Conservation (phyloP, 2,113 vertebrate genomes). For the Phoenicopterus ruber region DNA sequence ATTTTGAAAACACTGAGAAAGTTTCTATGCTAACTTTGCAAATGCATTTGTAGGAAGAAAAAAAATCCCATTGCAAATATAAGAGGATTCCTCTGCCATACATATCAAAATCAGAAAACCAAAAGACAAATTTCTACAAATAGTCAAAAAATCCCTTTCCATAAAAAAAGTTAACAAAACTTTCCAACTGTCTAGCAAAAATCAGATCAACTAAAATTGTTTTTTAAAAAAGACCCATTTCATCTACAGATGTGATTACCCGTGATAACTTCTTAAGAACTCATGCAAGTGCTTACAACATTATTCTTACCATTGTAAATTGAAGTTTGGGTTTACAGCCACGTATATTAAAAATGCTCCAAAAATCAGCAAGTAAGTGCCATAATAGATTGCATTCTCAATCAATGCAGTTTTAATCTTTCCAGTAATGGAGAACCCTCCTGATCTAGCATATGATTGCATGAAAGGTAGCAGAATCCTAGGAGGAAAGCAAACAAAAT, state of each 20-base stretch:
- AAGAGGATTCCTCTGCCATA: neutral
- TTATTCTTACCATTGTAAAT: conserved; percentile 83
- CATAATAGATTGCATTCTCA: conserved; percentile 95
- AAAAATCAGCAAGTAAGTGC: conserved; percentile 92
- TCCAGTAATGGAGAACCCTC: conserved; percentile 88
- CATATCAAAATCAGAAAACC: neutral
- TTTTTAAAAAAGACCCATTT: neutral
- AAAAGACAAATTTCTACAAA: neutral
- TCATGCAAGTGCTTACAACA: neutral
- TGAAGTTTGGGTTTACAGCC: conserved; percentile 83
- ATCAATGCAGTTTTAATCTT: conserved; percentile 93
- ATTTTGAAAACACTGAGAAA: neutral
- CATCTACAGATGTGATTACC: neutral
- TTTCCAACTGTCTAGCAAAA: neutral
- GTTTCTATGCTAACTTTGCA: neutral
- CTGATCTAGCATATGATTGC: conserved; percentile 92
- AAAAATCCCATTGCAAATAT: neutral
- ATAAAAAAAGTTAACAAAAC: neutral
- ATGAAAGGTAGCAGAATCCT: conserved; percentile 96
- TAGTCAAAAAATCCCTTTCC: neutral
- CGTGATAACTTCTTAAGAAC: neutral
- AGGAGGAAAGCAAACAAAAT: conserved; percentile 3
- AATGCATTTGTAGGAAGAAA: neutral
- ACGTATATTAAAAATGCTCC: conserved; percentile 91
- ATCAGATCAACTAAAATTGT: neutral